Conservation (phyloP, 1,140 invertebrate genomes). For the Hetaerina americana region DNA sequence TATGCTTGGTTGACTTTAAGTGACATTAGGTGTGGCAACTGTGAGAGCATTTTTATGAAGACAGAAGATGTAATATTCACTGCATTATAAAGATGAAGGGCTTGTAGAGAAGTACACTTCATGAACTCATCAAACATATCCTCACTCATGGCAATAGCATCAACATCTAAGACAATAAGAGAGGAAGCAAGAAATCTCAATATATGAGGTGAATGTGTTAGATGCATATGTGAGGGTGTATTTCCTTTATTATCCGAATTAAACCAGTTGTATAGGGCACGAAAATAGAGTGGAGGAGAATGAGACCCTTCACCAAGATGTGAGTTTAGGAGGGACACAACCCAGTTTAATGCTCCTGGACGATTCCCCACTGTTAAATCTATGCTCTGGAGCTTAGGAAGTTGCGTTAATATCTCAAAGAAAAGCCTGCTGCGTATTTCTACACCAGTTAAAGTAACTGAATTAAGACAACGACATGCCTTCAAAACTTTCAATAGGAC, state of each 20-base stretch:
- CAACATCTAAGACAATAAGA: background rate
- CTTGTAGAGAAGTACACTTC: background rate
- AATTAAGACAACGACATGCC: background rate
- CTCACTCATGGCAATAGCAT: background rate
- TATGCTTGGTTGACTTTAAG: background rate
- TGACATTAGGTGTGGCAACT: background rate
- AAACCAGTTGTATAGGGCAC: background rate
- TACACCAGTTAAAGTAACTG: background rate
- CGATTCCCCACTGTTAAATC: background rate
- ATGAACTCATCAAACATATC: background rate
- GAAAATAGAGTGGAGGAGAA: background rate
- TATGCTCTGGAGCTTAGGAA: background rate
- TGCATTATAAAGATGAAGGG: background rate
- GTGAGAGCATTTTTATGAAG: background rate
- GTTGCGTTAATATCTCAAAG: background rate
- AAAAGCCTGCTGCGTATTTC: background rate
- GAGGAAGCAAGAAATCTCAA: background rate
- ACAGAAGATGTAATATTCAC: background rate
- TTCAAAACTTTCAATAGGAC: background rate
- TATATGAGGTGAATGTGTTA: background rate
- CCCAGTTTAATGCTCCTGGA: background rate
- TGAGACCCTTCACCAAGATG: background rate
- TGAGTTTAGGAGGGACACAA: background rate
- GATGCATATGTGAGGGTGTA: background rate
- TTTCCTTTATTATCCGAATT: background rate